These are phyloP conservation scores for Phrynocephalus vlangalii DNA, from an alignment of 2,797 vertebrate species.

Conservation along the genomic window DNA sequence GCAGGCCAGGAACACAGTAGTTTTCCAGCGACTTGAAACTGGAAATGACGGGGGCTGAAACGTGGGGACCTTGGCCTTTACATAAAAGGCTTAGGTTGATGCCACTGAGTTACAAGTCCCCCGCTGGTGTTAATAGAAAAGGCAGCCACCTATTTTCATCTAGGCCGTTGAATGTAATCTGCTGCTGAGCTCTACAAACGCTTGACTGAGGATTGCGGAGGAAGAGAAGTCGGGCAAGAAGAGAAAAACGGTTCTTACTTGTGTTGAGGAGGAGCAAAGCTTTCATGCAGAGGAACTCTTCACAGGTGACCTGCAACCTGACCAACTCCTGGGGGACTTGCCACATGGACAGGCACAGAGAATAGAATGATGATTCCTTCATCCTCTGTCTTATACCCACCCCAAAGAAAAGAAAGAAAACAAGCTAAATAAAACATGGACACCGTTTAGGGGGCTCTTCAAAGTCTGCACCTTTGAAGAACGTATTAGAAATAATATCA, in stretches of 20 bases:
- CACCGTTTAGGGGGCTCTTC: background rate
- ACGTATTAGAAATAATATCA: background rate
- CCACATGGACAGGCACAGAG: conserved; percentile 94
- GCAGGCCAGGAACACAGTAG: background rate
- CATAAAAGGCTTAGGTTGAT: background rate
- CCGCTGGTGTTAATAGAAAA: background rate
- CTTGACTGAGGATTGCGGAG: background rate
- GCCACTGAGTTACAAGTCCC: background rate
- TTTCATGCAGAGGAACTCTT: conserved; percentile 99
- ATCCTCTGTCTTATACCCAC: conserved; percentile 87
- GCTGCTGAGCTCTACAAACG: background rate
- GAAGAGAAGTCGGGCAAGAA: background rate
- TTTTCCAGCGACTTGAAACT: background rate
- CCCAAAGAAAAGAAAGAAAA: conserved; percentile 48
- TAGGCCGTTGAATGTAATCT: background rate
- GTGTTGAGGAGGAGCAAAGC: conserved; percentile 94
- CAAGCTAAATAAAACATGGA: conserved; percentile 19
- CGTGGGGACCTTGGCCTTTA: background rate
- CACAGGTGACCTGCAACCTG: conserved; percentile 91
- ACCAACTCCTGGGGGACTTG: conserved; percentile 96
- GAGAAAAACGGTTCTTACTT: conserved; percentile 78
- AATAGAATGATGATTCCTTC: conserved; percentile 93
- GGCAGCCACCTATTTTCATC: background rate
- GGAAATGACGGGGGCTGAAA: background rate
- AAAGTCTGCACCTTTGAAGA: background rate